Percentiles rank a stretch among this genome's conserved stretches.
Evolutionary conservation across 2,888 invertebrate genomes (phyloP).

Genomic region (Lasioglossum lativentre): DNA sequence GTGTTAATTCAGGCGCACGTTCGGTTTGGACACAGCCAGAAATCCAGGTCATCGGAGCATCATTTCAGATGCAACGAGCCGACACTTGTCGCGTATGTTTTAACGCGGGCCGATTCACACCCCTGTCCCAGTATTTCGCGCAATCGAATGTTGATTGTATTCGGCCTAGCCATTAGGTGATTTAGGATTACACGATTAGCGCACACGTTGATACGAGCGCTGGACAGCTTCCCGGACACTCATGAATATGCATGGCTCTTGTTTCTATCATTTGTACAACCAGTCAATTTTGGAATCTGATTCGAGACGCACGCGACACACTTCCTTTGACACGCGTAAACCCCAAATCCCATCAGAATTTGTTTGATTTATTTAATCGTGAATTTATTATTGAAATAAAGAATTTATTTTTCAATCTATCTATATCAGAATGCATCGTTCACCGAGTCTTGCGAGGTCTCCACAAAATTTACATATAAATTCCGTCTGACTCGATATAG

Average conservation of each 20-base stretch:
- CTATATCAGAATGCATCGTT: neutral
- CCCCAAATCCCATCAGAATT: neutral
- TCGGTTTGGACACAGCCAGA: neutral
- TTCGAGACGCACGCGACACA: neutral
- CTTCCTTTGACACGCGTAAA: neutral
- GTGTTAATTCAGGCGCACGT: slow-evolving; percentile 1
- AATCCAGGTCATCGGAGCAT: slow-evolving; percentile 5
- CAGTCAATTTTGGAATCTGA: slow-evolving; percentile 33
- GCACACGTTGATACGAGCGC: slow-evolving; percentile 24
- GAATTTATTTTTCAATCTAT: neutral
- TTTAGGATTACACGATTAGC: slow-evolving; percentile 54
- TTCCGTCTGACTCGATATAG: neutral
- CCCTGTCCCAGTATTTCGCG: neutral
- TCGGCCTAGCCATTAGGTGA: slow-evolving; percentile 42
- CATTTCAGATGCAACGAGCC: slow-evolving; percentile 8
- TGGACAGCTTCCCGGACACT: slow-evolving; percentile 9
- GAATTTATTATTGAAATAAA: neutral
- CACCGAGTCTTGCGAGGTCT: neutral
- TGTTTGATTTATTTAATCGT: neutral
- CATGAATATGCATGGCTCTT: slow-evolving; percentile 52
- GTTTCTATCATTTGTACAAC: slow-evolving; percentile 44
- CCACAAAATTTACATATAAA: neutral
- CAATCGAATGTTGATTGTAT: slow-evolving; percentile 52
- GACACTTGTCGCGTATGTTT: slow-evolving; percentile 10
- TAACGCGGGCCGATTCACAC: neutral